Evolutionary conservation across 2,888 invertebrate species (phyloP), one percentile per base, ranked within the genome.

Genomic region (Rhopalosiphum nymphaeae): DNA sequence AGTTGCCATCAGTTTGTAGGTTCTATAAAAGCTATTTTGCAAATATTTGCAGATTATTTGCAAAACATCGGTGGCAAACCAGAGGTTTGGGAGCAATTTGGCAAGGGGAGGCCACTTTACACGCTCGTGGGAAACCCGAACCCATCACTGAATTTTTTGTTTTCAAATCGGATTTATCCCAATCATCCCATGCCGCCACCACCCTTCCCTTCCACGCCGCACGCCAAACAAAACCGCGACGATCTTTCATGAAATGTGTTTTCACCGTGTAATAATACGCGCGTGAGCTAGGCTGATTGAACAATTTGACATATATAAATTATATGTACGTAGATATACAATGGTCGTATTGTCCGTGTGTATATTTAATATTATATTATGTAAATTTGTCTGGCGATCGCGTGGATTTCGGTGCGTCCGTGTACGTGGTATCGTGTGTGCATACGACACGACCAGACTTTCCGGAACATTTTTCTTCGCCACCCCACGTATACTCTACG

Each of bases 401-500:
- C 36, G 36, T 78, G 78, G 78, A 21, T 78, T 42, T 42, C 9
- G 9, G 21, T 78, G n/a, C 1, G 67, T 67, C 1, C 53, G 61
- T 57, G 9, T 57, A 10, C 26, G 26, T 57, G 26, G 26, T 85
- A 25, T 85, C 5, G n/a, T 36, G 46, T 29, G 78, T 49, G 29
- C 26, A 57, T 11, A 91, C 85, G 91, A 91, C 91, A 91, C n/a
- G 85, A 44, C 84, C 91, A 91, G 91, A 57, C 91, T 85, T 84
- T 44, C 1, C 84, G 44, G 56, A 25, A 67, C 90, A 36, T 67
- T 78, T 78, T 91, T 90, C 36, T 78, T 78, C n/a, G 25, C n/a
- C n/a, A 4, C 13, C 13, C 36, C 9, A 21, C 67, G n/a, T 78
- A 78, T 21, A 36, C 78, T 21, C 36, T 67, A 67, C 16, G 67